Base-by-base conservation (phyloP, 2,888 invertebrate genomes). In the Pollenia griseotomentosa region DNA sequence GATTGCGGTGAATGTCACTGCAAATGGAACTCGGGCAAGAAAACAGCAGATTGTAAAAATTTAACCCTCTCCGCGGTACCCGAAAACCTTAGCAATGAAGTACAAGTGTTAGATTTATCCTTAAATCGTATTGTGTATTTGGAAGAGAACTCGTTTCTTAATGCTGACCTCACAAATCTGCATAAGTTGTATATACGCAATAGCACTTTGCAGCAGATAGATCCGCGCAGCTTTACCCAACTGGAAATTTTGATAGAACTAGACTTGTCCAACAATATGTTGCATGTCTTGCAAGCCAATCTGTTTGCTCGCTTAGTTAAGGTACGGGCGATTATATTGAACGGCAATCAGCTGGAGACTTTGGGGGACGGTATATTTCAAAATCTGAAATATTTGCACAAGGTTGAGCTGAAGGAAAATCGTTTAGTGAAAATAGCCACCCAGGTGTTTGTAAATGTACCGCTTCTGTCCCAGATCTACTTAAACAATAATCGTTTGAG, bases 1-100 rank as follows among this genome's bases (percentile, higher is more conserved):
- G 90, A 92, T 66, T 93, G 93, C 71, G 93, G 92, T 61, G 90
- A 92, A 44, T 98, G 98, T 94, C 95, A 95, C 91, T 98, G 98
- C 93, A 96, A 96, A 89, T 98, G 98, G 98, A 95, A 96, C 59
- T 96, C 96, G 82, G 97, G 97, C 11, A 97, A 96, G 93, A 97
- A 96, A 92, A 96, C 96, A 46, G 97, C 97, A 95, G 96, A 97
- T 89, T 98, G 98, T 92, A 95, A 95, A 42, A 94, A 95, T 80
- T 94, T 95, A n/a, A 94, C 95, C 16, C 94, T 97, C 68, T 94
- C 94, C 82, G 94, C 95, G 16, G 95, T 98, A 89, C 98, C 98
- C 0, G 94, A 94, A 89, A 95, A 95, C 71, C 94, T 98, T 9
- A 97, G 96, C 90, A 93, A 95, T 33, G 96, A 96, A 88, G 94